Conservation (phyloP, 2,888 invertebrate genomes). For the Hydrotaea cyrtoneurina region DNA sequence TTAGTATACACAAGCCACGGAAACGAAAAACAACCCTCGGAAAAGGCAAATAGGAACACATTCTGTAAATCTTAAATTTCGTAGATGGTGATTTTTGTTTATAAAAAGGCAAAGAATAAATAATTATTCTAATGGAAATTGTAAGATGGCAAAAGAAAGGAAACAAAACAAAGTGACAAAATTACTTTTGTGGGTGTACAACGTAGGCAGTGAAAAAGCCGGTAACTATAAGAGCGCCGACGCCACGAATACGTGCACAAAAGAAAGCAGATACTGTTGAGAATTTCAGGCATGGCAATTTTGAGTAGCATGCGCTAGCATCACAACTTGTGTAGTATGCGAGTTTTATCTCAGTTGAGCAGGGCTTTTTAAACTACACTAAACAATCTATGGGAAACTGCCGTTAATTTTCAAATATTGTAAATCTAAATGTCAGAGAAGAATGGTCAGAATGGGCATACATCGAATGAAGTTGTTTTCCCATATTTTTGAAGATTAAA, state of each 20-base stretch:
- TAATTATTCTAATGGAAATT: neutral
- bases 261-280: neutral
- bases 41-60: neutral
- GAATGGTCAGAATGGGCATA: too few species aligned
- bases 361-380: constrained; percentile 43
- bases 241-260: constrained; percentile 54
- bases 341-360: neutral
- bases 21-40: constrained; percentile 20
- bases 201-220: constrained; percentile 70
- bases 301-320: neutral
- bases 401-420: neutral
- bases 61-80: neutral
- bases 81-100: neutral
- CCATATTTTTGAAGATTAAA: too few species aligned
- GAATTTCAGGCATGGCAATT: neutral
- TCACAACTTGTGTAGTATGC: constrained; percentile 34
- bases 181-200: neutral
- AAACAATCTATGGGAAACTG: neutral
- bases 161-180: constrained; percentile 7
- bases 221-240: constrained; percentile 73
- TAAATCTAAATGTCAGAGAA: neutral
- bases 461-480: too few species aligned
- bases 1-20: constrained; percentile 5
- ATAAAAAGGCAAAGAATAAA: neutral
- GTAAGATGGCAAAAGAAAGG: neutral